phyloP scores from a whole-genome alignment of 2,888 invertebrate species.

The Scaptomyza tumidula region DNA sequence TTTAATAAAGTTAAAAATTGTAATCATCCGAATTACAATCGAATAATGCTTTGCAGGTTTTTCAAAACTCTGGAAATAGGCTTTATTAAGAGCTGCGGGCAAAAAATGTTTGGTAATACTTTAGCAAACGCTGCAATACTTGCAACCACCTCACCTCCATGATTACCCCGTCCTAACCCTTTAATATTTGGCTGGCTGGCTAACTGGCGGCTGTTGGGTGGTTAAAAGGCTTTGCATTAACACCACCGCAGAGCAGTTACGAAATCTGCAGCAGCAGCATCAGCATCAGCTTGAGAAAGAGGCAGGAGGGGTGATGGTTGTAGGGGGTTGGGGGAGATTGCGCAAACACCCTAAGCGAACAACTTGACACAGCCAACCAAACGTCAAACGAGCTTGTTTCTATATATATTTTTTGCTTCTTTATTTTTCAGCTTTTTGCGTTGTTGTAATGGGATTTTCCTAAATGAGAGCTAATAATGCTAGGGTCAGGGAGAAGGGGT shows the following conservation, averaged over 20 bases:
- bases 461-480: constrained; percentile 79
- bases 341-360: constrained; percentile 60
- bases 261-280: constrained; percentile 7
- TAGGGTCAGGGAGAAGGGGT: constrained; percentile 25
- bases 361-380: constrained; percentile 68
- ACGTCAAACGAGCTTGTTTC: constrained; percentile 62
- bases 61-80: neutral
- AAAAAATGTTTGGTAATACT: constrained; percentile 5
- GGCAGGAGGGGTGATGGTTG: neutral
- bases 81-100: constrained; percentile 3
- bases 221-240: constrained; percentile 70
- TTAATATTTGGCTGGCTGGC: neutral
- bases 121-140: constrained; percentile 8
- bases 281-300: constrained; percentile 1
- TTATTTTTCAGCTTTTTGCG: constrained; percentile 11
- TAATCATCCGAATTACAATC: neutral
- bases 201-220: constrained; percentile 25
- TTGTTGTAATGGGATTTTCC: constrained; percentile 73
- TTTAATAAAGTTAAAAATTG: neutral
- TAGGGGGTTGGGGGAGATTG: neutral
- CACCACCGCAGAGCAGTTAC: constrained; percentile 47
- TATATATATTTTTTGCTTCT: constrained; percentile 12
- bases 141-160: neutral
- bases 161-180: neutral
- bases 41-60: no score